A percentile compares a stretch with the other conserved stretches of the same genome.
These are phyloP conservation scores for Psittacula echo DNA, from an alignment of 2,797 vertebrate genomes.

Conservation along the genomic window DNA sequence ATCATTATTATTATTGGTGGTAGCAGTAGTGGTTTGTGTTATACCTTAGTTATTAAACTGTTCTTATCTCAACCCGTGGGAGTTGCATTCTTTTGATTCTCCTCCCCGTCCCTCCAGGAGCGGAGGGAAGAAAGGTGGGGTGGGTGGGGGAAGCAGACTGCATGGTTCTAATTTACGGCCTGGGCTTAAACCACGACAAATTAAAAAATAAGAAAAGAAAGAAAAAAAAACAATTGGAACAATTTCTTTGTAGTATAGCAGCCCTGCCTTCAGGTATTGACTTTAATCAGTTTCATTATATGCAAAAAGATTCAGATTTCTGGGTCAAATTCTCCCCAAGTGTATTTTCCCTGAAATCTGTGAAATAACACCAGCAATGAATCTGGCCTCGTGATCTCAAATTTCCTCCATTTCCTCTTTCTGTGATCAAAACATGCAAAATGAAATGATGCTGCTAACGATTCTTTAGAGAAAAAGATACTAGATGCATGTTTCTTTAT, in stretches of 20 bases:
- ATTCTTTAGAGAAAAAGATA: not conserved
- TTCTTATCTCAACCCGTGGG: too few species aligned
- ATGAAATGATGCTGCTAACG: not conserved
- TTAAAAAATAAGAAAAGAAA: not conserved
- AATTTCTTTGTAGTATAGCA: not conserved
- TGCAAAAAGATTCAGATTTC: conserved; percentile 41
- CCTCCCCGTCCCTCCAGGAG: too few species aligned
- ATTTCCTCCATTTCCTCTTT: conserved; percentile 22
- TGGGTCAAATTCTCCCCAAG: conserved; percentile 36
- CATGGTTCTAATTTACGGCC: too few species aligned
- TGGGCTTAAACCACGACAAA: too few species aligned
- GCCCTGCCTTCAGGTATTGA: not conserved
- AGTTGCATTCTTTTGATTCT: too few species aligned
- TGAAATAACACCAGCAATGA: not conserved
- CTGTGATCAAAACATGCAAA: not conserved
- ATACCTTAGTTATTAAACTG: too few species aligned
- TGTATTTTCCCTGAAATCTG: not conserved
- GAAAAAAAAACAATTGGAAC: not conserved
- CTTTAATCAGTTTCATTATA: conserved; percentile 50
- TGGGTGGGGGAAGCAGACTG: too few species aligned
- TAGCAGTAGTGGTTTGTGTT: too few species aligned
- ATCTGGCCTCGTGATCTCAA: conserved; percentile 12
- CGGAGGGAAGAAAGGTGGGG: too few species aligned
- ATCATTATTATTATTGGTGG: too few species aligned
- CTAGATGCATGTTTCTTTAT: not conserved